A percentile compares a stretch with the other conserved stretches of the same genome.
These are phyloP conservation scores for Cheilosia grossa DNA, from an alignment of 2,888 invertebrate genomes.

Conservation along the genomic window DNA sequence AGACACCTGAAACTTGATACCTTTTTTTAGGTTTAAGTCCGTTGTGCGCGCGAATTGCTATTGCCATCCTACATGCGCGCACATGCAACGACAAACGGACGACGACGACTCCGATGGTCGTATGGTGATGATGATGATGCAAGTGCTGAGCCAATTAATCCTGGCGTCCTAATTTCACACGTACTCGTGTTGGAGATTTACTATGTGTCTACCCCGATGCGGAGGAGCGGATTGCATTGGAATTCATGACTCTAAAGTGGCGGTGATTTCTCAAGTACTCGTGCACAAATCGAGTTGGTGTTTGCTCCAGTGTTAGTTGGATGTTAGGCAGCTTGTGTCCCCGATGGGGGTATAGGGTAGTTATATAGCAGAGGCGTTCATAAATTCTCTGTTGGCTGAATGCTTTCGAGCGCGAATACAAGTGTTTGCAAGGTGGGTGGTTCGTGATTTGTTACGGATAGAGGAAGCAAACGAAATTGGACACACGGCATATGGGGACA, in stretches of 20 bases:
- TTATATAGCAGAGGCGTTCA: constrained; percentile 46
- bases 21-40: constrained; percentile 44
- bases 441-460: constrained; percentile 61
- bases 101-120: neutral
- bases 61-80: constrained; percentile 43
- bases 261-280: constrained; percentile 66
- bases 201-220: constrained; percentile 48
- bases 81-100: constrained; percentile 20
- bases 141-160: constrained; percentile 74
- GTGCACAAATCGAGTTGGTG: constrained; percentile 7
- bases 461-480: constrained; percentile 11
- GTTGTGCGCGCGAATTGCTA: constrained; percentile 36
- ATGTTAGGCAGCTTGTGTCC: constrained; percentile 32
- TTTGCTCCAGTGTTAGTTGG: constrained; percentile 54
- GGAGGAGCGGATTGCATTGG: constrained; percentile 67
- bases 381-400: constrained; percentile 47
- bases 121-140: constrained; percentile 66
- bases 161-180: constrained; percentile 73
- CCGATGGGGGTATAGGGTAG: constrained; percentile 20
- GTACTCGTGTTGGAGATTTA: constrained; percentile 65
- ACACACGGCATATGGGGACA: constrained; percentile 16
- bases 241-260: constrained; percentile 71
- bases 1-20: constrained; percentile 72
- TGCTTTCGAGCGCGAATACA: constrained; percentile 51
- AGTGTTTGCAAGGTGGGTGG: constrained; percentile 71